These are phyloP conservation scores for Subanguina moxae DNA, from an alignment of 1,140 invertebrate genomes.

Conservation along the genomic window DNA sequence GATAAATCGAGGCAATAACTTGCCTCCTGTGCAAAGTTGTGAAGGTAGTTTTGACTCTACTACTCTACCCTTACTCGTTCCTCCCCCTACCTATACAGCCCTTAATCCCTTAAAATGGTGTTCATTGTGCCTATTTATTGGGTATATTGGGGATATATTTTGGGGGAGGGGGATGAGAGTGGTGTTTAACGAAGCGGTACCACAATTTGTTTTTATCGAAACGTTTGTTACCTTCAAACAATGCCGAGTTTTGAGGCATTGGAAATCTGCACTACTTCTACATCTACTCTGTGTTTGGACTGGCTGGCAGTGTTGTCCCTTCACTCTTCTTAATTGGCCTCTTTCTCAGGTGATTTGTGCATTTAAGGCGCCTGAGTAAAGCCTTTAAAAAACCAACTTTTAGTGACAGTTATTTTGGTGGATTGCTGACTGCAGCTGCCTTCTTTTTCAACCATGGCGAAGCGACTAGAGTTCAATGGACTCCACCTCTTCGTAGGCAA, in stretches of 20 bases:
- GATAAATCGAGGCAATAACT: conserved; percentile 67
- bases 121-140: too few relatives aligned
- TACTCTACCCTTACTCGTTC: too few relatives aligned
- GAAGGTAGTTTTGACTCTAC: conserved; percentile 65
- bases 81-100: too few relatives aligned
- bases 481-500: conserved; percentile 69
- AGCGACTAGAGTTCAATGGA: conserved; percentile 76
- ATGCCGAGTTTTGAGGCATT: conserved; percentile 1
- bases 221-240: too few relatives aligned
- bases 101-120: too few relatives aligned
- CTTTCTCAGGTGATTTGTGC: conserved; percentile 42
- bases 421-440: conserved; percentile 67
- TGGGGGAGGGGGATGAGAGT: too few relatives aligned
- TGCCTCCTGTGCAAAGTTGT: conserved; percentile 71
- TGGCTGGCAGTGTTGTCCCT: conserved; percentile 50
- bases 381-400: conserved; percentile 19
- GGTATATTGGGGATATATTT: too few relatives aligned
- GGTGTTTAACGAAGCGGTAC: too few relatives aligned
- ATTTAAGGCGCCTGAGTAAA: background rate
- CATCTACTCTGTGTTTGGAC: conserved; percentile 45
- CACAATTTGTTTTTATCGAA: too few relatives aligned
- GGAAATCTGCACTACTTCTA: conserved; percentile 59
- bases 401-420: conserved; percentile 70
- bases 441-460: conserved; percentile 78
- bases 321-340: conserved; percentile 49